phyloP scores from a whole-genome alignment of 2,888 invertebrate genomes.

The Euclidia mi region DNA sequence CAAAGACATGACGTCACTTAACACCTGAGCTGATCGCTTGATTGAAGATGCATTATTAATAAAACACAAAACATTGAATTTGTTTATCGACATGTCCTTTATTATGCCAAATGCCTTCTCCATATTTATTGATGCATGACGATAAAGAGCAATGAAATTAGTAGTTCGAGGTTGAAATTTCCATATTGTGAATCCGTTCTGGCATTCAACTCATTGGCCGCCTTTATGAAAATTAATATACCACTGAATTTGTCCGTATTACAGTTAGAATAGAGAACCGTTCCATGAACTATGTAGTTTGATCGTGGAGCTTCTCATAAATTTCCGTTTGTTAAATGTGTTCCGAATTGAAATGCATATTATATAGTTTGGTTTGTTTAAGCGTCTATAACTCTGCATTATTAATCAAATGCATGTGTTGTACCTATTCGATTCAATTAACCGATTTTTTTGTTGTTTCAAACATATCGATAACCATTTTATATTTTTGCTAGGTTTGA shows the following conservation, averaged over 20 bases:
- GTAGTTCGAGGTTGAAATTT: constrained; percentile 58
- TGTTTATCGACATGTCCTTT: constrained; percentile 48
- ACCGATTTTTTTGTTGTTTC: too few species aligned
- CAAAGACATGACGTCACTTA: constrained; percentile 21
- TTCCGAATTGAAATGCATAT: too few species aligned
- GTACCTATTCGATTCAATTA: too few species aligned
- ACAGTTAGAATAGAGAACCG: background rate
- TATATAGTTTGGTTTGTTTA: too few species aligned
- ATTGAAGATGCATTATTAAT: constrained; percentile 58
- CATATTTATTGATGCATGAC: constrained; percentile 52
- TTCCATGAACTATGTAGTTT: background rate
- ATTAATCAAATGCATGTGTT: too few species aligned
- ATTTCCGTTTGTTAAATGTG: too few species aligned
- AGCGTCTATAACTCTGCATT: too few species aligned
- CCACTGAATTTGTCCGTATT: background rate
- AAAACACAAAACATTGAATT: constrained; percentile 63
- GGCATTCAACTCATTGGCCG: constrained; percentile 4
- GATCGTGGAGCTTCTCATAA: too few species aligned
- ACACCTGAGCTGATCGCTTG: constrained; percentile 23
- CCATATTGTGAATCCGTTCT: constrained; percentile 20
- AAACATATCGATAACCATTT: too few species aligned
- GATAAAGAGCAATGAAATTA: constrained; percentile 61
- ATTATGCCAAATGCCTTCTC: constrained; percentile 53
- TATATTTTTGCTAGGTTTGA: too few species aligned
- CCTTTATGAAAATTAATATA: background rate